phyloP scores from a whole-genome alignment of 2,113 vertebrate genomes.

The Heterotilapia buettikoferi region DNA sequence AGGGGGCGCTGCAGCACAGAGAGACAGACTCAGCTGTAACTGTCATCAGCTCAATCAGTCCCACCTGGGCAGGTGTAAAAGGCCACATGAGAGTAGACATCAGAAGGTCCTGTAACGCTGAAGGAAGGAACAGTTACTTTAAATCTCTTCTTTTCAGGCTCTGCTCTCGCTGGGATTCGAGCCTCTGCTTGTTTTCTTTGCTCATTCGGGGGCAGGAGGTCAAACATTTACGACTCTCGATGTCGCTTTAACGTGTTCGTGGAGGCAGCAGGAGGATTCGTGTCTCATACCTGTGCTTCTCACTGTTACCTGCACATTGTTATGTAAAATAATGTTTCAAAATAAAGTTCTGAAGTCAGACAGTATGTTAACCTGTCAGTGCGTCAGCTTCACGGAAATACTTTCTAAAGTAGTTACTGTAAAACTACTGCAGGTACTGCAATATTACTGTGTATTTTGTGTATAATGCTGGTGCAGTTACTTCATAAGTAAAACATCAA shows the following conservation, averaged over 20 bases:
- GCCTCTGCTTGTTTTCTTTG: neutral
- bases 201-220: neutral
- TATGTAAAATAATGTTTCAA: neutral
- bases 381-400: neutral
- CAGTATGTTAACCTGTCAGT: neutral
- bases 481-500: neutral
- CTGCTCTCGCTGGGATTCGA: constrained; percentile 14
- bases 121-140: neutral
- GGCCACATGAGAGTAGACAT: neutral
- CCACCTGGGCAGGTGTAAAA: neutral
- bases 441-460: neutral
- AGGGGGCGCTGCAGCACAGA: neutral
- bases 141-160: neutral
- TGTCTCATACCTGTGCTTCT: neutral
- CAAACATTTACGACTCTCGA: neutral
- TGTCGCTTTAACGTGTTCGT: neutral
- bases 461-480: neutral
- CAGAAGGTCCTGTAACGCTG: neutral
- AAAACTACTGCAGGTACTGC: neutral
- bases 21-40: neutral
- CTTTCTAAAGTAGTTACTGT: neutral
- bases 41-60: neutral
- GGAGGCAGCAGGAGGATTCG: neutral
- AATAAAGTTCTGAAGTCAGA: neutral
- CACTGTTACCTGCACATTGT: neutral